Percentiles rank a stretch among this genome's conserved stretches.
These are phyloP conservation scores for silkworm (Bombyx mori) DNA, from an alignment of 1,140 invertebrate species.

Conservation along the genomic window ASM3026992v2 NC_085113.1:6815501-6816000, in stretches of 20 bases:
- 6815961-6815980: slow-evolving; percentile 70
- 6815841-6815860: slow-evolving; percentile 67
- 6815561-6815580: slow-evolving; percentile 57
- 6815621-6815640: slow-evolving; percentile 51
- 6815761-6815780: slow-evolving; percentile 53
- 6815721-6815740: slow-evolving; percentile 56
- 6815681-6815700: slow-evolving; percentile 53
- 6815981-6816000: slow-evolving; percentile 72
- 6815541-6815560: slow-evolving; percentile 49
- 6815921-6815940: slow-evolving; percentile 67
- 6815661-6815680: slow-evolving; percentile 51
- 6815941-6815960: slow-evolving; percentile 49
- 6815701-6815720: slow-evolving; percentile 58
- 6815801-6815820: slow-evolving; percentile 68
- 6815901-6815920: slow-evolving; percentile 54
- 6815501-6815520: slow-evolving; percentile 57
- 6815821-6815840: slow-evolving; percentile 71
- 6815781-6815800: slow-evolving; percentile 58
- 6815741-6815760: slow-evolving; percentile 58
- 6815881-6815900: slow-evolving; percentile 51
- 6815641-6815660: slow-evolving; percentile 53
- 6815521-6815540: slow-evolving; percentile 53
- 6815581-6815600: slow-evolving; percentile 52
- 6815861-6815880: slow-evolving; percentile 61
- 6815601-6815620: slow-evolving; percentile 52